phyloP scores from a whole-genome alignment of 2,113 vertebrate species.

The Crotalus horridus region DNA sequence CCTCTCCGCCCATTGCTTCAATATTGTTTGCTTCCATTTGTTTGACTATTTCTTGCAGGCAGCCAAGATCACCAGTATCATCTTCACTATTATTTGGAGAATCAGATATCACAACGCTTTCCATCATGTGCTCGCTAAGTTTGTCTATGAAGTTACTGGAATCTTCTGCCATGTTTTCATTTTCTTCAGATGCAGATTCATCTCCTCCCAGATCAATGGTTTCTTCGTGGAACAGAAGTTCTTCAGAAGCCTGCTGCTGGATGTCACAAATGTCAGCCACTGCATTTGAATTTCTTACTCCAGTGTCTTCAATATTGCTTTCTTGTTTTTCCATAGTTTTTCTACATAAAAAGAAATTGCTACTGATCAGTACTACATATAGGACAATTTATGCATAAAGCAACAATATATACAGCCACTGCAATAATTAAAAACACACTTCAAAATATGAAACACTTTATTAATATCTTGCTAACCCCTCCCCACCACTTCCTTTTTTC shows the following conservation, averaged over 20 bases:
- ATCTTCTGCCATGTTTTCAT: slow-evolving; percentile 78
- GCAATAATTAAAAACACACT: not conserved
- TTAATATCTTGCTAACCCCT: not conserved
- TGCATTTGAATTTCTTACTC: not conserved
- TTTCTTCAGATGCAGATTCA: slow-evolving; percentile 78
- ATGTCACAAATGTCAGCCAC: not conserved
- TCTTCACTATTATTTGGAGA: slow-evolving; percentile 94
- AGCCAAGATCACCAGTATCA: slow-evolving; percentile 82
- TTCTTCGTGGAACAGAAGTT: slow-evolving; percentile 78
- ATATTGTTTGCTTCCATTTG: slow-evolving; percentile 59
- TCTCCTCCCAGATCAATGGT: slow-evolving; percentile 88
- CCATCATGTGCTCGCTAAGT: slow-evolving; percentile 96
- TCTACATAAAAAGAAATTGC: slow-evolving; percentile 36
- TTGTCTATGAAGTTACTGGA: slow-evolving; percentile 78
- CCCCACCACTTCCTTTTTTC: not conserved
- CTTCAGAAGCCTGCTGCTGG: slow-evolving; percentile 47
- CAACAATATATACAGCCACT: accelerated
- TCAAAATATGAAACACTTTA: not conserved
- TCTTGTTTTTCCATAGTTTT: slow-evolving; percentile 73
- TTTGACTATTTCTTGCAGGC: slow-evolving; percentile 72
- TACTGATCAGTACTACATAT: not conserved
- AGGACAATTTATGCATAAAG: accelerated
- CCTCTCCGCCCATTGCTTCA: slow-evolving; percentile 24
- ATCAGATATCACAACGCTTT: slow-evolving; percentile 96
- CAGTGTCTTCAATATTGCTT: slow-evolving; percentile 28